Evolutionary conservation across 2,888 invertebrate genomes (phyloP).

Genomic region (Oscheius myriophilus): DNA sequence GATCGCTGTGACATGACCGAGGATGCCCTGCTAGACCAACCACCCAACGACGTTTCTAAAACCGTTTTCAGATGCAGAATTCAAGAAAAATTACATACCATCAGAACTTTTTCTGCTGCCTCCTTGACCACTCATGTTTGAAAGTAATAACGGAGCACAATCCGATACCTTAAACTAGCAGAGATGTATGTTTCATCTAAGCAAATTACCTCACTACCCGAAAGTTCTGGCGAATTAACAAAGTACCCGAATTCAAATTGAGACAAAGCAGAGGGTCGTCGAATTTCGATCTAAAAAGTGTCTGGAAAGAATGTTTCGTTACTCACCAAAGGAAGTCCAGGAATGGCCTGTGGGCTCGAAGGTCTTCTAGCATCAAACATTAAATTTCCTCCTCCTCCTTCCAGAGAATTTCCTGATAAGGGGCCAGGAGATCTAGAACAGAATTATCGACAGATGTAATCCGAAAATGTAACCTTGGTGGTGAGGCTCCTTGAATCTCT

Average conservation of each 20-base stretch:
- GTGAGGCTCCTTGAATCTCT: conserved; percentile 68
- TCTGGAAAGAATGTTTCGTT: not conserved
- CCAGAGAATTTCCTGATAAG: conserved; percentile 42
- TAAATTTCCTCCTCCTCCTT: conserved; percentile 44
- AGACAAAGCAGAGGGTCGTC: conserved; percentile 67
- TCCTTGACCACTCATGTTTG: conserved; percentile 43
- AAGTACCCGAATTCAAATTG: conserved; percentile 70
- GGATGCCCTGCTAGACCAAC: conserved; percentile 68
- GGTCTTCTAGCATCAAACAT: conserved; percentile 57
- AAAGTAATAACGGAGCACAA: conserved; percentile 66
- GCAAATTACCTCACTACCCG: conserved; percentile 44
- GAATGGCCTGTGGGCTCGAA: conserved; percentile 68
- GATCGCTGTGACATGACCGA: conserved; percentile 68
- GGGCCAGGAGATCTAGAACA: conserved; percentile 48
- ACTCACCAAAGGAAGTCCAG: conserved; percentile 63
- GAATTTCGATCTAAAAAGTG: conserved; percentile 59
- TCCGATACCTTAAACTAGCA: conserved; percentile 55
- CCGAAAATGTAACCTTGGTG: conserved; percentile 51
- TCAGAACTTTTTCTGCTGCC: conserved; percentile 55
- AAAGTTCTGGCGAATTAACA: conserved; percentile 67
- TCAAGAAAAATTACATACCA: conserved; percentile 34
- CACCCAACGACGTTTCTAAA: conserved; percentile 67
- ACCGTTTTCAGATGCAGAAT: conserved; percentile 12
- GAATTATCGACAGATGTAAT: not conserved
- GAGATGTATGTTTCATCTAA: not conserved